Conservation (phyloP, 2,888 invertebrate species). For the Diaphora mendica region DNA sequence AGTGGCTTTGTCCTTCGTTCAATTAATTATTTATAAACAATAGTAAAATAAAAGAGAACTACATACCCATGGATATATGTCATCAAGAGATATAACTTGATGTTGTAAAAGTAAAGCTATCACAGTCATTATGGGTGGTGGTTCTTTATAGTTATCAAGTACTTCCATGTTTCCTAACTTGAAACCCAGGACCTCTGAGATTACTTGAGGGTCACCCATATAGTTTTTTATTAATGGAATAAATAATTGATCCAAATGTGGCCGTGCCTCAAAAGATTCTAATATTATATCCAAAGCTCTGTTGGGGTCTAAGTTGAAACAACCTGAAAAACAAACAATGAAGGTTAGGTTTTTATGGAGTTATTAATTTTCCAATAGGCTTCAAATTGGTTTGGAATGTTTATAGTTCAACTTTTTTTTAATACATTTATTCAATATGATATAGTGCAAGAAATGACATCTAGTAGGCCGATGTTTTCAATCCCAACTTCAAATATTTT, state of each 20-base stretch:
- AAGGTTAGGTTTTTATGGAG: not conserved
- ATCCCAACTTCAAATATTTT: too few relatives aligned
- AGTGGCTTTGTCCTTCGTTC: not conserved
- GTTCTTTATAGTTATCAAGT: slow-evolving; percentile 87
- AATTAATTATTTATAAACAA: not conserved
- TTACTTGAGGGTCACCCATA: slow-evolving; percentile 92
- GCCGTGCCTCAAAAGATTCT: slow-evolving; percentile 97
- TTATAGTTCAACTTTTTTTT: too few relatives aligned
- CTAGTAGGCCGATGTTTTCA: too few relatives aligned
- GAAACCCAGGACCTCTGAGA: slow-evolving; percentile 98
- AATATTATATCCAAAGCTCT: slow-evolving; percentile 98
- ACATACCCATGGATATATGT: slow-evolving; percentile 95
- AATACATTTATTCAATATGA: too few relatives aligned
- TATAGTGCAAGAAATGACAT: too few relatives aligned
- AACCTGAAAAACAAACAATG: slow-evolving; percentile 88
- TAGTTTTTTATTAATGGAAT: slow-evolving; percentile 94
- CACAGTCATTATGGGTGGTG: slow-evolving; percentile 94
- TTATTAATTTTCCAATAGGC: not conserved
- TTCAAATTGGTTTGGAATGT: not conserved
- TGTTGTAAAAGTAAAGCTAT: slow-evolving; percentile 96
- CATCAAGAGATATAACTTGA: slow-evolving; percentile 93
- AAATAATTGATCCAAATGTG: slow-evolving; percentile 92
- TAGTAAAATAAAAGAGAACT: not conserved
- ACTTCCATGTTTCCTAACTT: slow-evolving; percentile 92
- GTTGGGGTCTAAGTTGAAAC: slow-evolving; percentile 99